Conservation (phyloP, 1,140 invertebrate species). For the Nixonia krombeini region DNA sequence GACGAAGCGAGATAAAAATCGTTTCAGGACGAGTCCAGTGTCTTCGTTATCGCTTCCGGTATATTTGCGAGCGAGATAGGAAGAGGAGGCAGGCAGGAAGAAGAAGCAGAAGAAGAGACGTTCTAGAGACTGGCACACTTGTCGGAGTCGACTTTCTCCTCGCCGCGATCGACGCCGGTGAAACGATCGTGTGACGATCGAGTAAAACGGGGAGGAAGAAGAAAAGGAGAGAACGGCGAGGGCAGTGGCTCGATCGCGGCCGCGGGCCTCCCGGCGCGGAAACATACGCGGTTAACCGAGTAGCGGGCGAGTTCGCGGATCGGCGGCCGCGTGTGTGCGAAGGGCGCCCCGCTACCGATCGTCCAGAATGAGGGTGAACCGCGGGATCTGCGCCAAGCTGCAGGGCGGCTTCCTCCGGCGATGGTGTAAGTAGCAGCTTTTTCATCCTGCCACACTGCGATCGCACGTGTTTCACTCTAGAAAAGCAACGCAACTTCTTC, state of each 20-base stretch:
- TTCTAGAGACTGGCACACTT: conserved; percentile 51
- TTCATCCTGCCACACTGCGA: conserved; percentile 17
- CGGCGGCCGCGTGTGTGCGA: neutral
- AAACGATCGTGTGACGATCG: neutral
- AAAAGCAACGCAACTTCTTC: conserved; percentile 30
- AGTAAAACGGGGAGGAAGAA: neutral
- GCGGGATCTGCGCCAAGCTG: conserved; percentile 66
- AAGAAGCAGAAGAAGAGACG: neutral
- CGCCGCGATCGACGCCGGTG: conserved; percentile 24
- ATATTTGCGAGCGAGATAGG: too few relatives aligned
- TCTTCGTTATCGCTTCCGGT: too few relatives aligned
- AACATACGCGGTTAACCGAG: neutral
- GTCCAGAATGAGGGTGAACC: conserved; percentile 63
- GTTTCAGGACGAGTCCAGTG: too few relatives aligned
- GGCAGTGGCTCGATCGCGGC: neutral
- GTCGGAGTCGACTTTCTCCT: conserved; percentile 56
- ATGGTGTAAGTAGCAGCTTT: conserved; percentile 64
- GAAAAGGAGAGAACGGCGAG: neutral
- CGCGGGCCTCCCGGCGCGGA: neutral
- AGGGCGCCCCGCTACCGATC: neutral
- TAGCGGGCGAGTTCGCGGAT: neutral
- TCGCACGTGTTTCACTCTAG: conserved; percentile 21
- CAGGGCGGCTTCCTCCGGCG: conserved; percentile 67
- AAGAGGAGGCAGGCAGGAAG: neutral
- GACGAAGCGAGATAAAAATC: neutral